A percentile compares a stretch with the other conserved stretches of the same genome.
phyloP scores from a whole-genome alignment of 2,888 invertebrate genomes.

The Andrena hattorfiana region DNA sequence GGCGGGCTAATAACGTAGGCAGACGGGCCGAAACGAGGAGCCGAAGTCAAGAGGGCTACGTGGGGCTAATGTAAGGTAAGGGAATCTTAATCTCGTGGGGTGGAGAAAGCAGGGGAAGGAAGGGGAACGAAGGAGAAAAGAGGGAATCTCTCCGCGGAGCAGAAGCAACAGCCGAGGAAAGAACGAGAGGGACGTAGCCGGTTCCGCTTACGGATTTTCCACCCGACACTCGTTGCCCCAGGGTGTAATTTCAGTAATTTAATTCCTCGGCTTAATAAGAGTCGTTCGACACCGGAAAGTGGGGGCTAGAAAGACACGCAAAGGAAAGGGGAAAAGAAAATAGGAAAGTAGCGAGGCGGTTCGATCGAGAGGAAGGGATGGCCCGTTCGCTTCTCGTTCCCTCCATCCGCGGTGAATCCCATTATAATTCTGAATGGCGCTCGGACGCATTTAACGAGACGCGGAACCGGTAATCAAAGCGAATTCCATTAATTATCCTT shows the following conservation, averaged over 20 bases:
- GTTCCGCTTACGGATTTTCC: conserved; percentile 75
- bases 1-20: conserved; percentile 68
- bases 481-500: conserved; percentile 44
- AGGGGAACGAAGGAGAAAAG: conserved; percentile 8
- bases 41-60: conserved; percentile 62
- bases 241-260: conserved; percentile 79
- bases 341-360: neutral
- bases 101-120: conserved; percentile 33
- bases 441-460: conserved; percentile 26
- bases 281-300: neutral
- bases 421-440: conserved; percentile 27
- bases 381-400: conserved; percentile 4
- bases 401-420: neutral
- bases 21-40: conserved; percentile 53
- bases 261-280: conserved; percentile 75
- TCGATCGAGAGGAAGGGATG: neutral
- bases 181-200: conserved; percentile 34
- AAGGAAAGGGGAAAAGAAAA: neutral
- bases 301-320: neutral
- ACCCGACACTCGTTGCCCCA: conserved; percentile 72
- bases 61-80: conserved; percentile 73
- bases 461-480: conserved; percentile 25
- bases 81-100: conserved; percentile 78
- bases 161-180: neutral
- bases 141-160: neutral